Conservation (phyloP, 2,797 vertebrate species). For the Clarias pachynema region DNA sequence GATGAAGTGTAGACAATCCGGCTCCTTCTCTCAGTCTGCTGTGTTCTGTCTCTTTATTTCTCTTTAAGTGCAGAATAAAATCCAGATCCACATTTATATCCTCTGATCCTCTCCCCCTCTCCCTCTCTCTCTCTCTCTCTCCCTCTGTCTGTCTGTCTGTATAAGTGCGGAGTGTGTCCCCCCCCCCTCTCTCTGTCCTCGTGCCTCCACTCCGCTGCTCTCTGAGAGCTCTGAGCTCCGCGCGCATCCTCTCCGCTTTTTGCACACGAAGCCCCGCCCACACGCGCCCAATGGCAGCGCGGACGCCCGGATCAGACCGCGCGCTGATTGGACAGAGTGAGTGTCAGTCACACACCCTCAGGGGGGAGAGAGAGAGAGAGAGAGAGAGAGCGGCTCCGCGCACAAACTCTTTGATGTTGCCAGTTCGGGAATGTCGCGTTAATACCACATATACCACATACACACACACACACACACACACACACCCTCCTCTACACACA, state of each 20-base stretch:
- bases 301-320: conserved; percentile 68
- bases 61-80: not conserved
- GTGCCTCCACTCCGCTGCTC: conserved; percentile 28
- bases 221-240: conserved; percentile 34
- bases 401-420: not conserved
- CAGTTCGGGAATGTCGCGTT: conserved; percentile 57
- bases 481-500: too few species aligned
- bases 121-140: not conserved
- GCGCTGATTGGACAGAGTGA: conserved; percentile 74
- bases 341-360: conserved; percentile 70
- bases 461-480: too few species aligned
- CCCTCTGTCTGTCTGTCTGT: not conserved
- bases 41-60: not conserved
- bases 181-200: conserved; percentile 8
- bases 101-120: too few species aligned
- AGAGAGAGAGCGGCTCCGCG: not conserved
- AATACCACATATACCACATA: too few species aligned
- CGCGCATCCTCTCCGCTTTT: conserved; percentile 70
- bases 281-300: conserved; percentile 74
- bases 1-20: conserved; percentile 7
- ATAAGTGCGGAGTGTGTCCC: not conserved
- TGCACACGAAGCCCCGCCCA: conserved; percentile 84
- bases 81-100: not conserved
- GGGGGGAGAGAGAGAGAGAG: too few species aligned
- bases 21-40: not conserved